These are phyloP conservation scores for Xestoiulus laeticollis DNA, from an alignment of 2,888 invertebrate species.

Conservation along the genomic window DNA sequence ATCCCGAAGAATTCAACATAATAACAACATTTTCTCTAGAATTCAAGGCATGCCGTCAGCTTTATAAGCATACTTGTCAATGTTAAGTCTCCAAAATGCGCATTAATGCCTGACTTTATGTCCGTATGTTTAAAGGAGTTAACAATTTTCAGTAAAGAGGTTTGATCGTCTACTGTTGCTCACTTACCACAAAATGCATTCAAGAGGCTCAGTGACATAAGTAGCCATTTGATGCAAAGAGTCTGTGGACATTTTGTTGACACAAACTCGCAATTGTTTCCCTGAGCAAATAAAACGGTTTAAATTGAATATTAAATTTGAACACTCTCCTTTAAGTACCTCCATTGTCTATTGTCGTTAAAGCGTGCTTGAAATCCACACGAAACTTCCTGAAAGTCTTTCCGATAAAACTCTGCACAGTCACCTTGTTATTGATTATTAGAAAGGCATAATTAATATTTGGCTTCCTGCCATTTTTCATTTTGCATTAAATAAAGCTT, in stretches of 20 bases:
- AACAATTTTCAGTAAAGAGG: neutral
- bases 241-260: neutral
- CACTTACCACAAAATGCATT: neutral
- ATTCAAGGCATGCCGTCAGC: neutral
- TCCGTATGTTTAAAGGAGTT: neutral
- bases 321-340: neutral
- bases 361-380: conserved; percentile 24
- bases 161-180: neutral
- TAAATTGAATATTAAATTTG: neutral
- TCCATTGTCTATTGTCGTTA: neutral
- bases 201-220: neutral
- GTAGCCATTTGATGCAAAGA: neutral
- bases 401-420: neutral
- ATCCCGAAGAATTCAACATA: too few relatives aligned
- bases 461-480: conserved; percentile 16
- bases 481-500: conserved; percentile 23
- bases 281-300: neutral
- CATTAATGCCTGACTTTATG: neutral
- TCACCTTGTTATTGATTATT: conserved; percentile 39
- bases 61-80: neutral
- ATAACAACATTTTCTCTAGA: neutral
- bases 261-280: neutral
- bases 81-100: neutral
- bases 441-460: conserved; percentile 23
- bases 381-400: neutral